Evolutionary conservation across 2,888 invertebrate genomes (phyloP).

Genomic region (Phaedon cochleariae): DNA sequence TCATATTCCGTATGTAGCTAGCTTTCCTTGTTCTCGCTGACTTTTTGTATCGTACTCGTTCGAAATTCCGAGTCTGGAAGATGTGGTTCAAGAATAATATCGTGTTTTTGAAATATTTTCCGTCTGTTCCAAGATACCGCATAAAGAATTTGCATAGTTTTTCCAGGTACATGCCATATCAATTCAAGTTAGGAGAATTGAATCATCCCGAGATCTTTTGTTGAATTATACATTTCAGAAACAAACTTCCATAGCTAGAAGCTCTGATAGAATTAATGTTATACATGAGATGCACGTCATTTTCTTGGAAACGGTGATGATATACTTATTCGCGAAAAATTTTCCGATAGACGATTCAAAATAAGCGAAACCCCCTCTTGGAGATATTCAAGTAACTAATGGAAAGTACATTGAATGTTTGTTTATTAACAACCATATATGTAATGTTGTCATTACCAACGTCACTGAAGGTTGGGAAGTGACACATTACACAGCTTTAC

Average conservation of each 20-base stretch:
- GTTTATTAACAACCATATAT: too few species aligned
- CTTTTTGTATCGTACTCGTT: neutral
- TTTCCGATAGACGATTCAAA: too few species aligned
- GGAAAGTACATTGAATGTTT: too few species aligned
- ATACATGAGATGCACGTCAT: too few species aligned
- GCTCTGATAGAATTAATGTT: neutral
- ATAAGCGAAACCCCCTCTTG: too few species aligned
- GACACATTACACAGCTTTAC: too few species aligned
- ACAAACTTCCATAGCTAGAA: too few species aligned
- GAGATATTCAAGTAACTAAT: too few species aligned
- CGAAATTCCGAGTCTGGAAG: conserved; percentile 20
- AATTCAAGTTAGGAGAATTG: neutral
- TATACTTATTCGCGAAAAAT: too few species aligned
- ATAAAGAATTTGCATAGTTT: neutral
- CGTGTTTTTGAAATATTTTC: neutral
- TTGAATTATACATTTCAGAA: neutral
- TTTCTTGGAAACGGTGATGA: too few species aligned
- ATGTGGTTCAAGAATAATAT: conserved; percentile 16
- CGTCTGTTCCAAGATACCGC: neutral
- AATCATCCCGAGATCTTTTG: neutral
- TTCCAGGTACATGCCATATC: neutral
- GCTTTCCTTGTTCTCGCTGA: neutral
- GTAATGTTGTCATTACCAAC: too few species aligned
- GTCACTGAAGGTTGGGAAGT: too few species aligned
- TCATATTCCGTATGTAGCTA: neutral